phyloP scores from a whole-genome alignment of 2,113 vertebrate species.

The Gallinago media region DNA sequence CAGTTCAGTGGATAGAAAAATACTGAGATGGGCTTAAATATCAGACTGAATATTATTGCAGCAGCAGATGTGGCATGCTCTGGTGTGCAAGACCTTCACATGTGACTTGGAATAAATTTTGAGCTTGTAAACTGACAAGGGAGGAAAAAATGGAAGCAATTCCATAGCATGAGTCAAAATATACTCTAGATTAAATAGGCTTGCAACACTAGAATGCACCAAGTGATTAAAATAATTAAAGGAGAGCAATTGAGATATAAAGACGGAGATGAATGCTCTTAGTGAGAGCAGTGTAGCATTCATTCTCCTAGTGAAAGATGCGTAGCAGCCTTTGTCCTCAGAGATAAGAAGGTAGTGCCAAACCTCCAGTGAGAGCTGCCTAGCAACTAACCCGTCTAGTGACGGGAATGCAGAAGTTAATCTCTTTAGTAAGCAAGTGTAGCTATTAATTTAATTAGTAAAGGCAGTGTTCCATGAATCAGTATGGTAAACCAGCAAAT shows the following conservation, averaged over 20 bases:
- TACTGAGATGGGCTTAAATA: background rate
- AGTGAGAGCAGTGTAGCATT: slow-evolving; percentile 17
- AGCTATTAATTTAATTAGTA: slow-evolving; percentile 83
- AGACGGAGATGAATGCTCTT: slow-evolving; percentile 45
- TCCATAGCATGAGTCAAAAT: background rate
- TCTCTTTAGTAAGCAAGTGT: slow-evolving; percentile 75
- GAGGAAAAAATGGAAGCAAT: background rate
- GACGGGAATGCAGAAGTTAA: slow-evolving; percentile 65
- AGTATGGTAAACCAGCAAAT: slow-evolving; percentile 37
- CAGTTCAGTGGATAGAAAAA: slow-evolving; percentile 6
- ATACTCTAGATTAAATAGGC: slow-evolving; percentile 49
- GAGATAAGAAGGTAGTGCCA: slow-evolving; percentile 37
- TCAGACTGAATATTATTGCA: background rate
- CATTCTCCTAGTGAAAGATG: slow-evolving; percentile 38
- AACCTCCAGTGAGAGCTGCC: slow-evolving; percentile 63
- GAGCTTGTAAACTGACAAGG: background rate
- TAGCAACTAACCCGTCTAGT: slow-evolving; percentile 68
- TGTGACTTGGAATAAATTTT: background rate
- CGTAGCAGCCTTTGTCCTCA: background rate
- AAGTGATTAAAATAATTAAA: slow-evolving; percentile 71
- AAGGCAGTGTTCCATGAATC: slow-evolving; percentile 72
- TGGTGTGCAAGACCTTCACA: background rate
- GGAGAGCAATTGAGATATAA: slow-evolving; percentile 67
- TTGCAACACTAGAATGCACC: slow-evolving; percentile 56
- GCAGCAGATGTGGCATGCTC: background rate